These are phyloP conservation scores for Sciurus carolinensis DNA, from an alignment of 2,797 vertebrate species.

Conservation along the genomic window DNA sequence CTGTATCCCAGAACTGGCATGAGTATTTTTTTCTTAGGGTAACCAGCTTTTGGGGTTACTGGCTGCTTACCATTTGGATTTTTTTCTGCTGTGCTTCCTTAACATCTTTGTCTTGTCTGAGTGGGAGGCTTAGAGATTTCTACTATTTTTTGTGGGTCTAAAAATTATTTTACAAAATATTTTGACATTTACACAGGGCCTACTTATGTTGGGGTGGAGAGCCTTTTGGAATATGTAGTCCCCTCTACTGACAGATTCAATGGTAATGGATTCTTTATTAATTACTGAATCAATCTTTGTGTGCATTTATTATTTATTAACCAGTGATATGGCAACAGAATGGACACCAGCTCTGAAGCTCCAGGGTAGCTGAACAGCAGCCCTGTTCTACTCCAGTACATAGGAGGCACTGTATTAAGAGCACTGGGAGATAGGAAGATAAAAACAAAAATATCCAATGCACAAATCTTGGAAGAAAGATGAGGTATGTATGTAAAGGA, in stretches of 20 bases:
- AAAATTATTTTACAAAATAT: conserved; percentile 9
- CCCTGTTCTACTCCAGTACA: not conserved
- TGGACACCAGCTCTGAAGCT: not conserved
- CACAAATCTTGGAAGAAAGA: not conserved
- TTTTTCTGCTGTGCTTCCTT: not conserved
- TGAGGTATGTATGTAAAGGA: not conserved
- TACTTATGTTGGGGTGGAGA: conserved; percentile 1
- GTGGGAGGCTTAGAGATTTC: not conserved
- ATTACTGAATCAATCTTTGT: not conserved
- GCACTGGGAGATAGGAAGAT: not conserved
- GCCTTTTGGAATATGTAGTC: not conserved
- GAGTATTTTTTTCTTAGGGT: not conserved
- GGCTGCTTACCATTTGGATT: not conserved
- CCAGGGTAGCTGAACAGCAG: not conserved
- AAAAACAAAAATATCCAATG: not conserved
- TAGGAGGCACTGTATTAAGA: not conserved
- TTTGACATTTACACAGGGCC: not conserved
- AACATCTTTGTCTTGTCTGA: not conserved
- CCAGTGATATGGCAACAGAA: not conserved
- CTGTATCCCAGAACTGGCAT: not conserved
- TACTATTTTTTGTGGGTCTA: not conserved
- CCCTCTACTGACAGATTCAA: not conserved
- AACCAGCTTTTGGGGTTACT: not conserved
- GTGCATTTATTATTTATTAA: not conserved
- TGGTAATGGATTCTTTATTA: not conserved